Conservation (phyloP, 2,888 invertebrate species). For the Dynastes tityus region DNA sequence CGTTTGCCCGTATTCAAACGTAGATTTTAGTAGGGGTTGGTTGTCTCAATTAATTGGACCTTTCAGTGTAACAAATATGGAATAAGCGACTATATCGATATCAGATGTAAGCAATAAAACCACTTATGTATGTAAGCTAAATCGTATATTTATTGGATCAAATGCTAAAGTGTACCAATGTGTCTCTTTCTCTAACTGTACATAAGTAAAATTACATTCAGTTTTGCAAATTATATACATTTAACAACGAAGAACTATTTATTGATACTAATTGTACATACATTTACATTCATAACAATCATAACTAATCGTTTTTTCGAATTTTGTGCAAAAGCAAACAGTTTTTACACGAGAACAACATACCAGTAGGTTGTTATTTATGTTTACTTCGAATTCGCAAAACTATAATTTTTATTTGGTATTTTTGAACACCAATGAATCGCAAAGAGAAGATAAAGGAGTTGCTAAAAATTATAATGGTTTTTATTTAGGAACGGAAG, state of each 20-base stretch:
- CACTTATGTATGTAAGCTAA: slow-evolving; percentile 55
- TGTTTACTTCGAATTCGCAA: slow-evolving; percentile 20
- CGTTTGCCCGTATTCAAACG: too few species aligned
- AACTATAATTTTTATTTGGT: slow-evolving; percentile 31
- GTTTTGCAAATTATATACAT: slow-evolving; percentile 65
- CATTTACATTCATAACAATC: slow-evolving; percentile 66
- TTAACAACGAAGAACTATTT: slow-evolving; percentile 66
- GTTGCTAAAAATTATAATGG: slow-evolving; percentile 21
- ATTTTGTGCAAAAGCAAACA: slow-evolving; percentile 51
- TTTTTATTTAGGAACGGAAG: slow-evolving; percentile 53
- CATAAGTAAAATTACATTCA: slow-evolving; percentile 67
- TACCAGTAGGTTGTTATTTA: slow-evolving; percentile 23
- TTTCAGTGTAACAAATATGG: too few species aligned
- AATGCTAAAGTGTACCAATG: slow-evolving; percentile 68
- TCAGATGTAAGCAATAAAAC: background rate
- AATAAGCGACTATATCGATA: too few species aligned
- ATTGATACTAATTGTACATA: slow-evolving; percentile 65
- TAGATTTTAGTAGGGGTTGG: too few species aligned
- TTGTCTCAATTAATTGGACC: too few species aligned
- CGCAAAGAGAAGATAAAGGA: slow-evolving; percentile 1
- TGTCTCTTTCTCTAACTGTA: slow-evolving; percentile 66
- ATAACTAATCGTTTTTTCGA: slow-evolving; percentile 56
- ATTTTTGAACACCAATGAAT: slow-evolving; percentile 35
- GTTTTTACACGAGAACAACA: slow-evolving; percentile 47
- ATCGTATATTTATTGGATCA: slow-evolving; percentile 67